These are phyloP conservation scores for Metellina segmentata DNA, from an alignment of 2,888 invertebrate species.

Conservation along the genomic window DNA sequence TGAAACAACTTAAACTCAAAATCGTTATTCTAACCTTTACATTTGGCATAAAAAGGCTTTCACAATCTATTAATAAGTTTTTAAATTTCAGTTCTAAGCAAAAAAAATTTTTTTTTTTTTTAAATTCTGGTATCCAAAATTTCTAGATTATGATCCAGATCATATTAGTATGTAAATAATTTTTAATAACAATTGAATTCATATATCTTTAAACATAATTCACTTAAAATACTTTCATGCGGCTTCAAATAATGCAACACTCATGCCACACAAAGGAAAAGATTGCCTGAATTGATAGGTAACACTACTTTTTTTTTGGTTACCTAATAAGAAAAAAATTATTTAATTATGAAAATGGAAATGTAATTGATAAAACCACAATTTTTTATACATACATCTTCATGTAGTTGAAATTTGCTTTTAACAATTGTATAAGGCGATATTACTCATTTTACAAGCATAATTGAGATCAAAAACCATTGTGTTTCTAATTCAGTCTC, in stretches of 20 bases:
- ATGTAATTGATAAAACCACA: background rate
- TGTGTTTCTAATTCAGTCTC: no score
- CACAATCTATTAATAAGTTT: background rate
- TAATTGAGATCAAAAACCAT: no score
- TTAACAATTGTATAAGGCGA: no score
- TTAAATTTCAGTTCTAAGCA: background rate
- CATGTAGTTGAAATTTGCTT: no score
- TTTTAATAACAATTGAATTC: background rate
- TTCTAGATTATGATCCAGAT: no score
- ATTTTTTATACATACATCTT: no score
- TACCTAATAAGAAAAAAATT: slow-evolving; percentile 85
- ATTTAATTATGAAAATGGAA: background rate
- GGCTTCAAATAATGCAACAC: slow-evolving; percentile 89
- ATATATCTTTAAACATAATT: background rate
- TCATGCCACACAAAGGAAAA: slow-evolving; percentile 95
- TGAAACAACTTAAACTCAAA: no score
- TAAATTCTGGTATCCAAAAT: no score
- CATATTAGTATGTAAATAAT: no score
- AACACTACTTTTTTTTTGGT: slow-evolving; percentile 98
- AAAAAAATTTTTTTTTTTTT: no score
- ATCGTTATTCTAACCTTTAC: no score
- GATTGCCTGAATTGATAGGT: slow-evolving; percentile 98
- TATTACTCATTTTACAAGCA: no score
- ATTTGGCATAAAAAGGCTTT: background rate
- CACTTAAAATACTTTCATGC: slow-evolving; percentile 66